Percentiles rank a stretch among this genome's conserved stretches.
Evolutionary conservation across 2,888 invertebrate genomes (phyloP).

Genomic region (Trilocha varians): DNA sequence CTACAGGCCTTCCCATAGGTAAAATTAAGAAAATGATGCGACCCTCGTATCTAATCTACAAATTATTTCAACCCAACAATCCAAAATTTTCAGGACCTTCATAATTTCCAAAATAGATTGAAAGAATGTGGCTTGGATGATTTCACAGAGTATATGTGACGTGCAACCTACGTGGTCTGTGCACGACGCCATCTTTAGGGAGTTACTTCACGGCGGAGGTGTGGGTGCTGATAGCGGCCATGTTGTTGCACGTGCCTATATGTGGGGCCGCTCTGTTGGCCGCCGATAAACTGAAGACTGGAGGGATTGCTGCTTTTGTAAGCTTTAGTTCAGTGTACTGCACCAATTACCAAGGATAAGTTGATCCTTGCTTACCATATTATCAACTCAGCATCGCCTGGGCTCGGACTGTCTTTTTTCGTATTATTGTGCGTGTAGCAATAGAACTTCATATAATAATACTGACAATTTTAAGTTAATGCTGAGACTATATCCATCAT

Average conservation of each 20-base stretch:
- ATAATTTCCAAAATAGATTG: background rate
- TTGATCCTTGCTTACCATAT: too few relatives aligned
- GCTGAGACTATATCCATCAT: too few relatives aligned
- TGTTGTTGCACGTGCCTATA: constrained; percentile 78
- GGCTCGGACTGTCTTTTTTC: too few relatives aligned
- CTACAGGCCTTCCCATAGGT: too few relatives aligned
- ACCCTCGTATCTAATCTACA: background rate
- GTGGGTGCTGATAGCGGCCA: constrained; percentile 77
- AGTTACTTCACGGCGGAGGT: constrained; percentile 83
- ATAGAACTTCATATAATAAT: too few relatives aligned
- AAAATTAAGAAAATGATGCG: too few relatives aligned
- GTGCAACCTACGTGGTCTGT: constrained; percentile 79
- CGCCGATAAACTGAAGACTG: constrained; percentile 79
- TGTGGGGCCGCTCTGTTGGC: constrained; percentile 77
- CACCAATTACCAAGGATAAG: too few relatives aligned
- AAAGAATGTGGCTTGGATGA: background rate
- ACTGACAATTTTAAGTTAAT: too few relatives aligned
- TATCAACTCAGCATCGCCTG: too few relatives aligned
- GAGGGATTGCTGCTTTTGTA: constrained; percentile 39
- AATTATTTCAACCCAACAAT: background rate
- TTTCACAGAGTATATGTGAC: constrained; percentile 78
- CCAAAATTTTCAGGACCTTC: background rate
- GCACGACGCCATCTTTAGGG: constrained; percentile 75
- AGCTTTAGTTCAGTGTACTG: too few relatives aligned
- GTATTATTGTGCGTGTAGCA: too few relatives aligned